phyloP scores from a whole-genome alignment of 2,113 vertebrate species.

The Tragelaphus scriptus region DNA sequence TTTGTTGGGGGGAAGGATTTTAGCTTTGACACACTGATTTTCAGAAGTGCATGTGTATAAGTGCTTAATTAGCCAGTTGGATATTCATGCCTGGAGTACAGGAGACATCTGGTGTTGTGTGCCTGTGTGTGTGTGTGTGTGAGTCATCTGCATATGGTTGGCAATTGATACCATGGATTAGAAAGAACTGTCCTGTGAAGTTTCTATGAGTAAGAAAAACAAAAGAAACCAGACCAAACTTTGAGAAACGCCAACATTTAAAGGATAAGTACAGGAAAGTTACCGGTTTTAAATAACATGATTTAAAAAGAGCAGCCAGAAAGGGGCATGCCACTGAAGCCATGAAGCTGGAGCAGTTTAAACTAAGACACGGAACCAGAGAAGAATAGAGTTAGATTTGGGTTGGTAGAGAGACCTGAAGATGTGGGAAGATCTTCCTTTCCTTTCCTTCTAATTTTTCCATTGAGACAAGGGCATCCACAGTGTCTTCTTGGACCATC shows the following conservation, averaged over 20 bases:
- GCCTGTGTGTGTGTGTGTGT: not conserved
- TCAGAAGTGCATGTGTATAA: not conserved
- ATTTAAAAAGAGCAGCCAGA: not conserved
- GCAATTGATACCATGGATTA: not conserved
- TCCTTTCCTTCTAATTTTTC: not conserved
- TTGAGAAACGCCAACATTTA: not conserved
- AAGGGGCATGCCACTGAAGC: not conserved
- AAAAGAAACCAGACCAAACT: not conserved
- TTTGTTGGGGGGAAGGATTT: not conserved
- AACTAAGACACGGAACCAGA: not conserved
- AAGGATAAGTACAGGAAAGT: not conserved
- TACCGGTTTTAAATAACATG: not conserved
- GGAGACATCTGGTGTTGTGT: not conserved
- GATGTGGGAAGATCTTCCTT: not conserved
- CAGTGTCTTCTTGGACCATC: not conserved
- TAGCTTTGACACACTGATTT: not conserved
- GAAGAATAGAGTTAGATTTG: not conserved
- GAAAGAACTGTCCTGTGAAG: not conserved
- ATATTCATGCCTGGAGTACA: not conserved
- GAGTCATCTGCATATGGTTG: not conserved
- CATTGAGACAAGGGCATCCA: not conserved
- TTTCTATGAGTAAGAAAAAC: not conserved
- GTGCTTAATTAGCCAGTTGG: constrained; percentile 14
- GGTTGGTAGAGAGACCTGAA: not conserved
- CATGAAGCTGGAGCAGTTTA: not conserved